Base-by-base conservation (phyloP, 2,888 invertebrate genomes). In the Caenorhabditis imperialis region DNA sequence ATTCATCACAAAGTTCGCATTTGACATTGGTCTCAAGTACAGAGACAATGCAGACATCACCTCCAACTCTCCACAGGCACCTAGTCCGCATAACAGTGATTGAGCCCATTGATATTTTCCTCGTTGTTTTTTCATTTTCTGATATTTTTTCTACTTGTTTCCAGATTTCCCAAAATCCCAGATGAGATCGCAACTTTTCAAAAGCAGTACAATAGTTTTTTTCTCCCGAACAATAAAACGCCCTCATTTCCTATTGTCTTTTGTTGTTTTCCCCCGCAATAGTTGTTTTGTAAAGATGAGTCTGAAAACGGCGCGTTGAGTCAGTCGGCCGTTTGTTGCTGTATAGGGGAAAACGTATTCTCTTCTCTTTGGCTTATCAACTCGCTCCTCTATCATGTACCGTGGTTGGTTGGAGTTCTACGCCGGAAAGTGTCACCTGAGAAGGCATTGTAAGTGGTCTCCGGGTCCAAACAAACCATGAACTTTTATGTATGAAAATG, bases 361-460 rank as follows among this genome's bases (percentile, higher is more conserved):
- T 30, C 7, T 10, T 7, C 30, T 30, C 10, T 10, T 30, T 6
- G 30, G 30, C 30, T 30, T n/a, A n/a, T n/a, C n/a, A n/a, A 30
- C 30, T 7, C 30, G 10, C 10, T 30, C 30, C 6, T 30, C 30
- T 12, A 67, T 67, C 50, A 30, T 22, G 44, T 50, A 57, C 48
- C 67, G 40, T 30, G 44, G 45, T 22, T 63, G 50, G 62, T 61
- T 57, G 37, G 55, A 50, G 42, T 71, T 71, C 44, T 71, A 62
- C 38, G 61, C 40, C 14, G 55, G 48, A 35, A 54, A 50, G 7
- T 57, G 51, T 40, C 62, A 57, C 14, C 55, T 71, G 57, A 55
- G 57, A 40, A 55, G 71, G 51, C 62, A 63, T 40, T 71, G 71
- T 71, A 38, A 63, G 71, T 71, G 16, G 30, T 30, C 30, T 7